A percentile compares a stretch with the other conserved stretches of the same genome.
Conservation (phyloP, 2,113 vertebrate species). For the Platanista minor region DNA sequence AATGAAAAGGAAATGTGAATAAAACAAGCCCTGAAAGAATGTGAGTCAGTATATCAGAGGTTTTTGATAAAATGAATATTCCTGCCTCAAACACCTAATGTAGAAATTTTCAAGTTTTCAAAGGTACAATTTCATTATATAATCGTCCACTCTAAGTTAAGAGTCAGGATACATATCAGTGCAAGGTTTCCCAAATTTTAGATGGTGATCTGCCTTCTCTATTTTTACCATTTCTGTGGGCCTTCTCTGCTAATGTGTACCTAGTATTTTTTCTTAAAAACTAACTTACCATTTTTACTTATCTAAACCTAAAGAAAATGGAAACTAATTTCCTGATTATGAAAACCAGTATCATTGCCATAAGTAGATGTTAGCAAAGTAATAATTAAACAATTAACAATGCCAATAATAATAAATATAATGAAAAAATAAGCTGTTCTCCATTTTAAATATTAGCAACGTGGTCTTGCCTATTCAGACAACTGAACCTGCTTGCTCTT, state of each 20-base stretch:
- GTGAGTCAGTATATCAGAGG: not conserved
- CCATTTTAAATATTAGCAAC: not conserved
- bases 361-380: not conserved
- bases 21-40: not conserved
- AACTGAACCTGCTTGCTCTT: not conserved
- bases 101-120: not conserved
- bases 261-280: not conserved
- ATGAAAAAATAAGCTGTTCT: not conserved
- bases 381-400: not conserved
- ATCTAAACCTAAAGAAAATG: not conserved
- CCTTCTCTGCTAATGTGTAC: not conserved
- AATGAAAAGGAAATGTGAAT: not conserved
- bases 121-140: not conserved
- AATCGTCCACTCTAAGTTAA: not conserved
- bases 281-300: not conserved
- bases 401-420: not conserved
- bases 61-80: not conserved
- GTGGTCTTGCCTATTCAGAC: not conserved
- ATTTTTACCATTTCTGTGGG: not conserved
- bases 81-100: not conserved
- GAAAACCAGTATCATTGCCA: not conserved
- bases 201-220: not conserved
- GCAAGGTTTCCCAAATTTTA: not conserved
- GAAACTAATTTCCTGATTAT: not conserved
- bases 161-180: not conserved